phyloP scores from a whole-genome alignment of 2,797 vertebrate species.

The Erethizon dorsatum region DNA sequence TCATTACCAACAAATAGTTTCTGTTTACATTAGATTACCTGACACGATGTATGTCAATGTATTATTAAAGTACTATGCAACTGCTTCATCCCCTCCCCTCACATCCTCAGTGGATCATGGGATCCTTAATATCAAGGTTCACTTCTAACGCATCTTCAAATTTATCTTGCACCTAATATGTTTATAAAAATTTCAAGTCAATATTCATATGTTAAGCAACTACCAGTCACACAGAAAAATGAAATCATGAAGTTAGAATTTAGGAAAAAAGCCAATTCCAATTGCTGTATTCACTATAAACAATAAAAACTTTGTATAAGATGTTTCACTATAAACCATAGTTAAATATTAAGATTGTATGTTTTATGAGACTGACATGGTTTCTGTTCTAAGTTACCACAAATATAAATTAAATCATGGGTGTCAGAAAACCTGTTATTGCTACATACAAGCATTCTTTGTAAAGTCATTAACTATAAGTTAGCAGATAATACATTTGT shows the following conservation, averaged over 20 bases:
- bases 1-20: conserved; percentile 4
- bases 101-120: background rate
- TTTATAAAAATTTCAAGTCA: background rate
- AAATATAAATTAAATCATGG: background rate
- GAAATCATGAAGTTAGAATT: background rate
- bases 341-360: background rate
- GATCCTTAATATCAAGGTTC: background rate
- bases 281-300: background rate
- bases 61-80: background rate
- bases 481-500: background rate
- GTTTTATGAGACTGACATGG: background rate
- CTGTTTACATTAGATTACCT: background rate
- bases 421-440: background rate
- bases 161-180: background rate
- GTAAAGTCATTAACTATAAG: background rate
- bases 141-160: background rate
- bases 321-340: background rate
- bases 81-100: background rate
- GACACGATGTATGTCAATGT: background rate
- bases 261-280: background rate
- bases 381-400: conserved; percentile 3
- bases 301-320: background rate
- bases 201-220: background rate
- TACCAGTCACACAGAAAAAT: background rate
- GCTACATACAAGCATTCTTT: background rate